Percentiles rank a stretch among this genome's conserved stretches.
These are phyloP conservation scores for Noctua janthina DNA, from an alignment of 2,888 invertebrate species.

Conservation along the genomic window DNA sequence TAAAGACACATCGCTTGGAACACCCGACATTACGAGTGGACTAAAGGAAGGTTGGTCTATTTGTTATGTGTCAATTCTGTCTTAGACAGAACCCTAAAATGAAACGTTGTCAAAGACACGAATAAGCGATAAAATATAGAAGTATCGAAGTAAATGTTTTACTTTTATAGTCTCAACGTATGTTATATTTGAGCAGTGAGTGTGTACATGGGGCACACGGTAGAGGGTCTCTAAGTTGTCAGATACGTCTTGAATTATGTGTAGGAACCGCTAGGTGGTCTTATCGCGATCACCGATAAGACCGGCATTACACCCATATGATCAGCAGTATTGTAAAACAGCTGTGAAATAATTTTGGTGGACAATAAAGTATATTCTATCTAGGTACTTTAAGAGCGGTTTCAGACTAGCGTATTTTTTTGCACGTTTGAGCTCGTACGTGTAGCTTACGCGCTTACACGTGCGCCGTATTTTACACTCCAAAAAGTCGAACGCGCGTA, in stretches of 20 bases:
- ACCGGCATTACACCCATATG: background rate
- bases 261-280: background rate
- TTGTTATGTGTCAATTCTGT: slow-evolving; percentile 1
- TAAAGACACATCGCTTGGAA: background rate
- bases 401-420: background rate
- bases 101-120: slow-evolving; percentile 11
- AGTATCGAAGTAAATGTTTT: slow-evolving; percentile 34
- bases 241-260: background rate
- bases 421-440: background rate
- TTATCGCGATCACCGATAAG: background rate
- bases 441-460: background rate
- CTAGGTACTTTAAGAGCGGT: background rate
- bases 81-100: slow-evolving; percentile 10
- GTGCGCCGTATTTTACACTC: background rate
- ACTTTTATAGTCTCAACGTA: slow-evolving; percentile 13
- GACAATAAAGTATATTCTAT: background rate
- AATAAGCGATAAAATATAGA: slow-evolving; percentile 39
- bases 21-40: background rate
- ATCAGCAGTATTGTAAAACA: background rate
- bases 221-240: background rate
- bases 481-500: background rate
- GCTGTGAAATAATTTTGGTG: background rate
- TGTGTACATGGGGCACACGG: background rate
- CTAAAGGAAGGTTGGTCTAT: background rate
- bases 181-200: slow-evolving; percentile 10